Conservation (phyloP, 2,797 vertebrate species). For the Sebastes melanostomus region DNA sequence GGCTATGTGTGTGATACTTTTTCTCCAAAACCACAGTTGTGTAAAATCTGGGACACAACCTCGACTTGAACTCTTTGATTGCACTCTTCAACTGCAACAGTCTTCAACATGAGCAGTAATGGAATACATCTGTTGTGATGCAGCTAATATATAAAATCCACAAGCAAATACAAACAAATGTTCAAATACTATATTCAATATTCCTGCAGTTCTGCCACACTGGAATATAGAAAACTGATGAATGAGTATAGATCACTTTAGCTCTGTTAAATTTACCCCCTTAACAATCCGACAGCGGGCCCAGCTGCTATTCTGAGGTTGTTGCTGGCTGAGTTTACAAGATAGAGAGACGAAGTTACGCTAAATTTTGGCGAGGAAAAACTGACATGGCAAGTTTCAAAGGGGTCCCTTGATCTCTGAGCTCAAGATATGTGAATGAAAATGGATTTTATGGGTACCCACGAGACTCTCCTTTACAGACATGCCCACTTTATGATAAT, state of each 20-base stretch:
- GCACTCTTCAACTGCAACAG: background rate
- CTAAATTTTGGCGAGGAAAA: no score
- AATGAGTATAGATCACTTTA: background rate
- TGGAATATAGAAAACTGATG: background rate
- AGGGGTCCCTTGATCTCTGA: no score
- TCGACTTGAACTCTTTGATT: background rate
- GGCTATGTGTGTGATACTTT: conserved; percentile 30
- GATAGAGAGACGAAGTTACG: no score
- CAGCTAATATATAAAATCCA: background rate
- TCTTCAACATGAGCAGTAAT: background rate
- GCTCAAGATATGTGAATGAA: no score
- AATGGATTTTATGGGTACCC: no score
- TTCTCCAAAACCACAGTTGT: conserved; percentile 21
- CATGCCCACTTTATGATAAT: no score
- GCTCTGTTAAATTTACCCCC: no score
- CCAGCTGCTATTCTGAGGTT: no score
- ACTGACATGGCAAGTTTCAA: no score
- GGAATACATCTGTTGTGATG: background rate
- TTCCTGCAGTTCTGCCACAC: background rate
- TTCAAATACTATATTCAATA: background rate
- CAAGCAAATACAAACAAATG: background rate
- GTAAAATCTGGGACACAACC: conserved; percentile 9
- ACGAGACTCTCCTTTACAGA: no score
- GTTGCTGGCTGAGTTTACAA: no score
- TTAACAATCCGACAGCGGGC: no score